Percentiles rank a stretch among this genome's conserved stretches.
Evolutionary conservation across 1,140 invertebrate genomes (phyloP).

Genomic region (Ips nitidus): DNA sequence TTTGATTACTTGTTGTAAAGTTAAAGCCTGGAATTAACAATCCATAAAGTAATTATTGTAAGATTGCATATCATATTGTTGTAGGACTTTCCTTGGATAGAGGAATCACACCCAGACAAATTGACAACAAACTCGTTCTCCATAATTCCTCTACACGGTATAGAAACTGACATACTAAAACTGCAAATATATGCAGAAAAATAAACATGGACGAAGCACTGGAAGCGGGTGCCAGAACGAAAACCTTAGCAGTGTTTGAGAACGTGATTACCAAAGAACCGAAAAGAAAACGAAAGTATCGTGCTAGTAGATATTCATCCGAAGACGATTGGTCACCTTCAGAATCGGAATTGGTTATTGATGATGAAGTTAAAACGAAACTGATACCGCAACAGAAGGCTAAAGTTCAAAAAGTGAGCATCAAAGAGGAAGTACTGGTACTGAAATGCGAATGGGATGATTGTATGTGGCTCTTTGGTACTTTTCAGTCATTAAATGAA

Average conservation of each 20-base stretch:
- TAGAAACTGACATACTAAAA: constrained; percentile 38
- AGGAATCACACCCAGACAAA: constrained; percentile 1
- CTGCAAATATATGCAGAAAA: constrained; percentile 45
- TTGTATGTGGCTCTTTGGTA: constrained; percentile 29
- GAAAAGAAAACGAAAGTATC: constrained; percentile 30
- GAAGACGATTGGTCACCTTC: constrained; percentile 38
- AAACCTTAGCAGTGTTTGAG: constrained; percentile 47
- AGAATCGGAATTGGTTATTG: constrained; percentile 41
- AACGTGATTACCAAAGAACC: constrained; percentile 41
- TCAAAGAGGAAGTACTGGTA: neutral
- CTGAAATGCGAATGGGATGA: constrained; percentile 43
- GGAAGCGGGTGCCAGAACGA: constrained; percentile 33
- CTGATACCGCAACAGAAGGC: constrained; percentile 7
- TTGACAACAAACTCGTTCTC: constrained; percentile 4
- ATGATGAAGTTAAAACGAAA: constrained; percentile 30
- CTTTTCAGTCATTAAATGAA: constrained; percentile 34
- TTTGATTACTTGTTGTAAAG: no score
- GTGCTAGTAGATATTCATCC: constrained; percentile 23
- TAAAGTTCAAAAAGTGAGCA: constrained; percentile 3
- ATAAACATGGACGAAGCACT: constrained; percentile 29
- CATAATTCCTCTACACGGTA: constrained; percentile 42
- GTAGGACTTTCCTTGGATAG: constrained; percentile 45
- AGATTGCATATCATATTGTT: constrained; percentile 17
- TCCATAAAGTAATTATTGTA: neutral
- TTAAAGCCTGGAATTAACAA: no score